These are phyloP conservation scores for Hyperoplus immaculatus DNA, from an alignment of 2,797 vertebrate species.

Conservation along the genomic window DNA sequence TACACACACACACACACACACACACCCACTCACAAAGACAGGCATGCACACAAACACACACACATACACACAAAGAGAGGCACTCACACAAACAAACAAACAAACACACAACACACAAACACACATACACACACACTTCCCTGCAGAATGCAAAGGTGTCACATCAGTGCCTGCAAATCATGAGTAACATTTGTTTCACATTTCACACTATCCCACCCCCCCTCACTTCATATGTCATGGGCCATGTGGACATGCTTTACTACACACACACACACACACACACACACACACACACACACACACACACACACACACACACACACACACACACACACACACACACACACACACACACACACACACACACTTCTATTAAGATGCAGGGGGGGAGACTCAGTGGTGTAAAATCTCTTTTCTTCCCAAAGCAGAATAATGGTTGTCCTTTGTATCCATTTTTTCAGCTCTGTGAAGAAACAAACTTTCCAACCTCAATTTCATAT, in stretches of 20 bases:
- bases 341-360: conserved; percentile 19
- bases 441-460: neutral
- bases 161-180: conserved; percentile 63
- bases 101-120: conserved; percentile 21
- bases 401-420: conserved; percentile 27
- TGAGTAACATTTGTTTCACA: conserved; percentile 73
- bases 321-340: conserved; percentile 4
- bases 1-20: no score
- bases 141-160: conserved; percentile 61
- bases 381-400: neutral
- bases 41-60: no score
- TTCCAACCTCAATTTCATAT: neutral
- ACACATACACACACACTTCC: conserved; percentile 25
- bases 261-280: conserved; percentile 25
- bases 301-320: neutral
- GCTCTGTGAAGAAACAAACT: neutral
- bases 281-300: neutral
- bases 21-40: no score
- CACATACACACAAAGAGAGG: no score
- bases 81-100: no score
- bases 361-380: conserved; percentile 3
- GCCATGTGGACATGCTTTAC: conserved; percentile 56
- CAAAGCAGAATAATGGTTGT: neutral
- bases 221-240: conserved; percentile 39
- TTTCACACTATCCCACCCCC: conserved; percentile 42